Evolutionary conservation across 2,888 invertebrate species (phyloP), one percentile per base, ranked within the genome.

Genomic region (Mythimna ferrago): DNA sequence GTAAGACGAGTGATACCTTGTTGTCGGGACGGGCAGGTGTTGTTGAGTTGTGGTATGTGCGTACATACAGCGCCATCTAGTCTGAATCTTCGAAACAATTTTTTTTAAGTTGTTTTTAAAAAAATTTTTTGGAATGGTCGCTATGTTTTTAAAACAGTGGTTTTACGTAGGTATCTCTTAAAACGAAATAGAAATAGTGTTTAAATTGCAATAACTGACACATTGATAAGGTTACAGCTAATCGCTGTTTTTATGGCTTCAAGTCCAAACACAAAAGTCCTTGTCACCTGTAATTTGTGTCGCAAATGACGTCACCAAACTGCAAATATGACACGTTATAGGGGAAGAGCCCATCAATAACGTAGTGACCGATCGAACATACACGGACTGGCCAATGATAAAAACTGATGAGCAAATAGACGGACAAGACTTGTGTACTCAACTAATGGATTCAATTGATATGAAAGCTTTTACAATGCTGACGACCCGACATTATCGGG

Each of bases 381-480:
- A 96, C 96, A 95, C 89, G 89, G 91, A 94, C 94, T 93, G 92
- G 91, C 91, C 95, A 96, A 95, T 96, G 96, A 96, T 96, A 96
- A 96, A 96, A 96, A 96, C 95, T 96, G 95, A 96, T 94, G 95
- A 94, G 94, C 94, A 96, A 96, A 96, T 96, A 96, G 92, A 95
- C 92, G 93, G 93, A 93, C 94, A 91, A 91, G 92, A 92, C 92
- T 91, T 96, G 96, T 96, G 95, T 96, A 94, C 95, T 93, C 94
- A 93, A 93, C 95, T 96, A 96, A 96, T 96, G 96, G 96, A 96
- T 96, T 96, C 95, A 96, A 96, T 96, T 95, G 96, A 96, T 96
- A 96, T 94, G 93, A 96, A 96, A 96, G 96, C 96, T 96, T 96
- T 96, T 93, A 95, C 93, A 95, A 93, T 95, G 92, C 94, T 94